Evolutionary conservation across 1,140 invertebrate species (phyloP).

Genomic region (Drosophila virilis): DNA sequence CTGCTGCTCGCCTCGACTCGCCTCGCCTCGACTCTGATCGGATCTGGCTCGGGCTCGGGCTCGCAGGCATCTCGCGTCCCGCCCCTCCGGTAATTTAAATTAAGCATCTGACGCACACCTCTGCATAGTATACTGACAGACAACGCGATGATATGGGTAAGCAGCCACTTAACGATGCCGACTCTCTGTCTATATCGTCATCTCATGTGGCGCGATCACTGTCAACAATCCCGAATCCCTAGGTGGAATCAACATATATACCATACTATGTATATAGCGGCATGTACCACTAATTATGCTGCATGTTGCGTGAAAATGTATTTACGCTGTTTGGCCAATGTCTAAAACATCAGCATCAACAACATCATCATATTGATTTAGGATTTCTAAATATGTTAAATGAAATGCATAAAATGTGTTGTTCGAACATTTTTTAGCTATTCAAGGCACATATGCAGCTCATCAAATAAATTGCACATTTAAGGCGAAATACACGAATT

Average conservation of each 20-base stretch:
- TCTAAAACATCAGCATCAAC: background rate
- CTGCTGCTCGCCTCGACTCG: constrained; percentile 6
- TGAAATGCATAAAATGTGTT: background rate
- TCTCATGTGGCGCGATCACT: constrained; percentile 71
- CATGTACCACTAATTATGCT: constrained; percentile 30
- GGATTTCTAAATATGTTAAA: background rate
- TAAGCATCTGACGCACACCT: constrained; percentile 82
- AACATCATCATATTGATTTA: constrained; percentile 10
- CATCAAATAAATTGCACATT: constrained; percentile 33
- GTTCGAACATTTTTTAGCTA: background rate
- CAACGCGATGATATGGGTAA: constrained; percentile 80
- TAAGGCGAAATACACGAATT: constrained; percentile 7
- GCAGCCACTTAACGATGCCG: constrained; percentile 73
- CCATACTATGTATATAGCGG: background rate
- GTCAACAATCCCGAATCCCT: constrained; percentile 64
- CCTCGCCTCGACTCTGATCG: too few relatives aligned
- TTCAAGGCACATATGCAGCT: background rate
- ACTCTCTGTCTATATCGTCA: constrained; percentile 51
- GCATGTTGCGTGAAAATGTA: constrained; percentile 12
- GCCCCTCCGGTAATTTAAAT: constrained; percentile 78
- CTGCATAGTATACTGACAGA: constrained; percentile 63
- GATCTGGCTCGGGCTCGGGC: background rate
- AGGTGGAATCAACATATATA: constrained; percentile 52
- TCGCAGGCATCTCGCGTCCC: constrained; percentile 37
- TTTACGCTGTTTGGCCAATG: constrained; percentile 14